Evolutionary conservation across 2,113 vertebrate species (phyloP).

Genomic region (Vulpes ferrilata): DNA sequence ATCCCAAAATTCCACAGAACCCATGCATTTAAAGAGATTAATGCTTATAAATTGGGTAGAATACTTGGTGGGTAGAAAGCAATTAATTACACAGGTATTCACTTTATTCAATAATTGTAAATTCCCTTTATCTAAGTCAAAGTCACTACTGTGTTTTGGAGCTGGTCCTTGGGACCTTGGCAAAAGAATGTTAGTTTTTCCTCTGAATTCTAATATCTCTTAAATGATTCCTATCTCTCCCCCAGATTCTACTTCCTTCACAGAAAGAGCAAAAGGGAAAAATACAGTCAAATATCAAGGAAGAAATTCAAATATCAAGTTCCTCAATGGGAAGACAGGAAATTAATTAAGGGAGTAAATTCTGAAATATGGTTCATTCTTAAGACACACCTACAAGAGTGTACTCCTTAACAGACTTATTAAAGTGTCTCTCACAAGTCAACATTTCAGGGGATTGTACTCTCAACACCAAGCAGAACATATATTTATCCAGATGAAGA

Average conservation of each 20-base stretch:
- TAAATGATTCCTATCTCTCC: neutral
- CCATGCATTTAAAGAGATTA: neutral
- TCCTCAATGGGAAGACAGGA: neutral
- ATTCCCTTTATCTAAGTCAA: constrained; percentile 5
- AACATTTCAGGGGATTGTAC: neutral
- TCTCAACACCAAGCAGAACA: neutral
- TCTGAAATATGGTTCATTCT: neutral
- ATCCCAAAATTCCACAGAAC: constrained; percentile 30
- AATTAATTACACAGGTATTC: neutral
- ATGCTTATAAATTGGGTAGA: neutral
- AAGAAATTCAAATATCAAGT: constrained; percentile 51
- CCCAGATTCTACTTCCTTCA: neutral
- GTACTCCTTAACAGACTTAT: neutral
- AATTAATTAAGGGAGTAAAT: neutral
- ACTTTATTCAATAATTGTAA: constrained; percentile 22
- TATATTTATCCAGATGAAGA: neutral
- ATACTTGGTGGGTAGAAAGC: neutral
- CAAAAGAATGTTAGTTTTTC: neutral
- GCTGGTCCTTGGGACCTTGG: neutral
- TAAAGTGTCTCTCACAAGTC: neutral
- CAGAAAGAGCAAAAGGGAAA: neutral
- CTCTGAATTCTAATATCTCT: neutral
- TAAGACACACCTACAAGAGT: neutral
- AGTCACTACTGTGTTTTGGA: constrained; percentile 35
- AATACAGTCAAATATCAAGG: constrained; percentile 48